These are phyloP conservation scores for Amaurobius ferox DNA, from an alignment of 2,888 invertebrate genomes.

Conservation along the genomic window DNA sequence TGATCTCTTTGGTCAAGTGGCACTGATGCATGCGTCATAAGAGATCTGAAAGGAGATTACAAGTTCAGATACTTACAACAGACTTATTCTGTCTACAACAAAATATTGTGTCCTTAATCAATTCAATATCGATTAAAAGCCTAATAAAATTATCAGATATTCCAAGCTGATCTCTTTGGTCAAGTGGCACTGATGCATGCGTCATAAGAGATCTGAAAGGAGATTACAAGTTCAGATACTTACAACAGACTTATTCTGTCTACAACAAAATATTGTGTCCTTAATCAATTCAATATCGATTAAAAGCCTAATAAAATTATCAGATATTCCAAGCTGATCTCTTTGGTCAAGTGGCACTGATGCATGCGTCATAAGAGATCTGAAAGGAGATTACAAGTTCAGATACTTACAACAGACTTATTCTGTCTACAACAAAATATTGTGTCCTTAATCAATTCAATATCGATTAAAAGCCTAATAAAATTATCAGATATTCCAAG, in stretches of 20 bases:
- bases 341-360: constrained; percentile 88
- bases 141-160: constrained; percentile 91
- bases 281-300: constrained; percentile 92
- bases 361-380: constrained; percentile 93
- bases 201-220: constrained; percentile 91
- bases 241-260: no score
- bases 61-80: no score
- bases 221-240: no score
- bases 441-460: constrained; percentile 91
- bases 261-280: no score
- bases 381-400: no score
- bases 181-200: constrained; percentile 91
- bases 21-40: constrained; percentile 97
- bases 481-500: constrained; percentile 91
- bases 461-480: constrained; percentile 92
- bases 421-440: no score
- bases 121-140: constrained; percentile 94
- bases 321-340: constrained; percentile 86
- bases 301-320: constrained; percentile 90
- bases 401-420: no score
- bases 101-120: constrained; percentile 88
- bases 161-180: constrained; percentile 84
- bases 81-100: no score
- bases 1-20: constrained; percentile 84
- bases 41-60: no score